Base-by-base conservation (phyloP, 2,888 invertebrate genomes). In the Papilio gigon region DNA sequence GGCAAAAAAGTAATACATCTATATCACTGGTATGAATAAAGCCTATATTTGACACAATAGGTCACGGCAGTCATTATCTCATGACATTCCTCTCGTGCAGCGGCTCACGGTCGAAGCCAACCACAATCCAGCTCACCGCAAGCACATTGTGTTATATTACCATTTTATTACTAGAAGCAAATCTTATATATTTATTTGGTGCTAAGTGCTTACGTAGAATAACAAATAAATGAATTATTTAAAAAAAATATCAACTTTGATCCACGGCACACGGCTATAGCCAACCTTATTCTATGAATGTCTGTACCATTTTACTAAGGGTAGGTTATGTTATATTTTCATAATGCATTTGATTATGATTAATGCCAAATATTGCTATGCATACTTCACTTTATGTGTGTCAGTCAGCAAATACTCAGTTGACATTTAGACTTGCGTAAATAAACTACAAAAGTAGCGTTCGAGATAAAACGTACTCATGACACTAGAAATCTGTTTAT, bases 371-470 rank as follows among this genome's bases (percentile, higher is more conserved):
- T 35, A 63, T 50, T 17, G 12, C 47, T 35, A 50, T 50, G 50
- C 35, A 50, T 35, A 50, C 47, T 25, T 63, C 17, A 40, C 4
- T n/a, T 30, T 9, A 20, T 63, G n/a, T 17, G 8, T 20, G 12
- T 25, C 25, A 2, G 25, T 58, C 14, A 30, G 33, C 33, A 33
- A 58, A 40, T 65, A 44, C 33, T 58, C 22, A 65, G 27, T 65
- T 65, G 58, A 58, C 65, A 35, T 44, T 65, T 58, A 44, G 22
- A 42, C 59, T 25, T 47, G 44, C 59, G 59, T 37, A 59, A 20
- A 59, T 66, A 35, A 33, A 59, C 58, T 9, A 59, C 59, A 60
- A 66, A 50, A 60, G 40, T 59, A 3, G 20, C 60, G 40, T 27
- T 60, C 27, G 20, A 47, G 27, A 53, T 67, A 37, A 66, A 53